Evolutionary conservation across 2,888 invertebrate genomes (phyloP).

Genomic region (Salticus scenicus): DNA sequence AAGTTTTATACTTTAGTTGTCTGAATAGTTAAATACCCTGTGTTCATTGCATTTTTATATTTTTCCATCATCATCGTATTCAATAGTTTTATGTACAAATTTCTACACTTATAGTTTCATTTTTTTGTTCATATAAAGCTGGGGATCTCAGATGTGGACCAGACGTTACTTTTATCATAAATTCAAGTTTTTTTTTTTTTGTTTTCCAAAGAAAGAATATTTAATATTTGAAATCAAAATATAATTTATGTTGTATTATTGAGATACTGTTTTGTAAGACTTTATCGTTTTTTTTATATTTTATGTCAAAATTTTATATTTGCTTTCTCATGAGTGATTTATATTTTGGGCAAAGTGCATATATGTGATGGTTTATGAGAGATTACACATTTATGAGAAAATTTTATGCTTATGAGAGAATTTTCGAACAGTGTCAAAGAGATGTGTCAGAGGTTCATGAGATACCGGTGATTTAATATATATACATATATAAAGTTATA

Average conservation of each 20-base stretch:
- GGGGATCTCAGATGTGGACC: no score
- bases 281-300: neutral
- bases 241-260: neutral
- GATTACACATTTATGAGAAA: conserved; percentile 48
- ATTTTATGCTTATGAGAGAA: conserved; percentile 59
- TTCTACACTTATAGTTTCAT: no score
- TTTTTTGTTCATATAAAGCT: no score
- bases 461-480: conserved; percentile 64
- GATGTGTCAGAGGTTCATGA: conserved; percentile 50
- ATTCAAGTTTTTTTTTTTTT: no score
- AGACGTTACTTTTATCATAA: no score
- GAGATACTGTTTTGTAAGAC: neutral
- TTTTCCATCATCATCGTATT: no score
- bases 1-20: no score
- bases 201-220: neutral
- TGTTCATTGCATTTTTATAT: no score
- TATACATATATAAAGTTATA: conserved; percentile 63
- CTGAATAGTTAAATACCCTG: no score
- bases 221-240: neutral
- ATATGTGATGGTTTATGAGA: conserved; percentile 34
- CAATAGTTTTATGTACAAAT: no score
- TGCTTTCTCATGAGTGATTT: neutral
- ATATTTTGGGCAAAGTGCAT: conserved; percentile 57
- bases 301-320: neutral
- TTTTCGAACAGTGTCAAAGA: conserved; percentile 39